Base-by-base conservation (phyloP, 2,113 vertebrate species). In the Martes martes region DNA sequence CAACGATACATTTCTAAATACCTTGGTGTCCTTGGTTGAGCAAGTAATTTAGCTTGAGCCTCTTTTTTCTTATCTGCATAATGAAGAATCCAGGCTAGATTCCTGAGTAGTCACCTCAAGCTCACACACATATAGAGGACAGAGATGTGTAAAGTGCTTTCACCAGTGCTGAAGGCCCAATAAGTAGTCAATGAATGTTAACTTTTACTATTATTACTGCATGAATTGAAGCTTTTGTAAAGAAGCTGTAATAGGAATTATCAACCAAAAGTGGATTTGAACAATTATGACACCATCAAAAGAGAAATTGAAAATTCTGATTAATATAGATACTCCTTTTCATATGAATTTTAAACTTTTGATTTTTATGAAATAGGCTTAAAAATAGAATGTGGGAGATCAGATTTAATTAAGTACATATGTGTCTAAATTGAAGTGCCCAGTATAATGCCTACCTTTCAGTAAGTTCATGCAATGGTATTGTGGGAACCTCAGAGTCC, bases 21-120 rank as follows among this genome's bases (percentile, higher is more conserved):
- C 65, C 31, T 81, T 76, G 50, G 42, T 94, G 88, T 82, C 65
- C 39, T 92, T 67, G 4, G 31, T 7, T 95, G 50, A n/a, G 65
- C 47, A 95, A 97, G 42, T 47, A 83, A 97, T 55, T 42, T 73
- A 96, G 59, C 19, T 92, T 96, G 15, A 50, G 36, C n/a, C 67
- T 85, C 36, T 28, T 33, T 96, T 95, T 95, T 71, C 18, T 83
- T 89, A 86, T 79, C 9, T 65, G 36, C 42, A 47, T 45, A 81
- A 82, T 82, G 19, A 95, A 96, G 57, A 69, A 24, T 31, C 61
- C 79, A 88, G 33, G 19, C n/a, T 88, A 39, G 45, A 71, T 95
- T 88, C 9, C 50, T 36, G 7, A 89, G 31, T 23, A 74, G 21
- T 74, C 39, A 91, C 42, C 81, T 89, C 2, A 52, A 92, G 24